phyloP scores from a whole-genome alignment of 1,140 invertebrate species.

The Mycetomoellerius zeteki region DNA sequence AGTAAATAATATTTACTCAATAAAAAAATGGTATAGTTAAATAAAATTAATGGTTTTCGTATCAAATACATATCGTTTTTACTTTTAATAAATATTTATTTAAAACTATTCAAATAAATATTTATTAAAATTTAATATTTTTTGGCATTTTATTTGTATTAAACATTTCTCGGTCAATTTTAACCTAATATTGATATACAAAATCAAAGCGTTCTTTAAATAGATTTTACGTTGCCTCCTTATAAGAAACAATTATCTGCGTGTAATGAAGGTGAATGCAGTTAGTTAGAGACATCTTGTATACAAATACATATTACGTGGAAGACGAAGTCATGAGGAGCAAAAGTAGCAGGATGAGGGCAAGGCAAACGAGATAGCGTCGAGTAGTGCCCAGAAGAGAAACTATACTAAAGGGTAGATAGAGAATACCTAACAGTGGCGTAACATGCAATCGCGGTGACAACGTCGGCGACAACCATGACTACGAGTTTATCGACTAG shows the following conservation, averaged over 20 bases:
- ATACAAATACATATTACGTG: background rate
- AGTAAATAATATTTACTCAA: too few relatives aligned
- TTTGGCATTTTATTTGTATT: too few relatives aligned
- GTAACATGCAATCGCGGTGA: slow-evolving; percentile 33
- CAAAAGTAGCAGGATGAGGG: background rate
- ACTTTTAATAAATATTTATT: too few relatives aligned
- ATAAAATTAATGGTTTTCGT: too few relatives aligned
- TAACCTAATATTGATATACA: too few relatives aligned
- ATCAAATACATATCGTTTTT: too few relatives aligned
- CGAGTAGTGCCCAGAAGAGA: background rate
- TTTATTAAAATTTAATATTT: too few relatives aligned
- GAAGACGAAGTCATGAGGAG: background rate
- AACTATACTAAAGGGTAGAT: slow-evolving; percentile 32
- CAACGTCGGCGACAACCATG: slow-evolving; percentile 51
- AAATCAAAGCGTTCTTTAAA: background rate
- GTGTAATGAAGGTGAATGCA: background rate
- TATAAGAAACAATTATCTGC: background rate
- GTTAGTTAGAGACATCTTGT: slow-evolving; percentile 1
- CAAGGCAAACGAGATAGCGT: slow-evolving; percentile 15
- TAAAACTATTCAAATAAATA: too few relatives aligned
- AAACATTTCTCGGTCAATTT: too few relatives aligned
- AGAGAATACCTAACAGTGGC: slow-evolving; percentile 14
- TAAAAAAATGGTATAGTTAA: too few relatives aligned
- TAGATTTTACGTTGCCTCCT: background rate
- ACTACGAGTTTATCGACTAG: slow-evolving; percentile 42